Evolutionary conservation across 2,797 vertebrate species (phyloP), one percentile per base, ranked within the genome.

Genomic region (Rhabdomys pumilio): DNA sequence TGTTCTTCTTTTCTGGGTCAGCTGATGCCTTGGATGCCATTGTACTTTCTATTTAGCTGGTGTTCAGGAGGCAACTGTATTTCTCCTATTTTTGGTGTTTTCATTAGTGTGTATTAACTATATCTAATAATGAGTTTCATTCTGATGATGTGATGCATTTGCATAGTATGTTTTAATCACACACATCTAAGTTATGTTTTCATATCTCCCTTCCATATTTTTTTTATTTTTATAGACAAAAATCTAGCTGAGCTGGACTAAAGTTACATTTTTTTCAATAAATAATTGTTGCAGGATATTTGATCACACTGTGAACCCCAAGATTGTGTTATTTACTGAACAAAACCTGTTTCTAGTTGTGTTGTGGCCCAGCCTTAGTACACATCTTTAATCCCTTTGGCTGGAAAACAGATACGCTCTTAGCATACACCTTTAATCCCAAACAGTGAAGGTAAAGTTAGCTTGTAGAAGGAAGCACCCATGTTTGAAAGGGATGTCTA

Each of bases 251-350:
- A 96, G 72, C 31, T 90, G 26, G 14, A 75, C 61, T 85, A 90
- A 88, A 93, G 65, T 94, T 96, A 77, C 7, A 90, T 55, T 63
- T 84, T 63, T 67, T 95, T 93, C 67, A 75, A 1, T 88, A 92
- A 85, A 69, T 69, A 69, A n/a, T 69, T 19, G 15, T 69, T 17
- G 34, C 67, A 69, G 67, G 15, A 69, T 69, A 69, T 69, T 69
- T 69, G 67, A 69, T 69, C 17, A 69, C 15, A 20, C 34, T 69
- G 34, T 69, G 67, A 69, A 69, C 67, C 7, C 67, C 15, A 69
- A 69, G 67, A n/a, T n/a, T 69, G 34, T n/a, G 34, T n/a, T 69
- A 69, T 19, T 19, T n/a, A 9, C 34, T 69, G 34, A n/a, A 69
- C 34, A n/a, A 69, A 69, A 19, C 17, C 17, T 69, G 34, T n/a